These are phyloP conservation scores for Colostygia pectinataria DNA, from an alignment of 2,888 invertebrate species.

Conservation along the genomic window DNA sequence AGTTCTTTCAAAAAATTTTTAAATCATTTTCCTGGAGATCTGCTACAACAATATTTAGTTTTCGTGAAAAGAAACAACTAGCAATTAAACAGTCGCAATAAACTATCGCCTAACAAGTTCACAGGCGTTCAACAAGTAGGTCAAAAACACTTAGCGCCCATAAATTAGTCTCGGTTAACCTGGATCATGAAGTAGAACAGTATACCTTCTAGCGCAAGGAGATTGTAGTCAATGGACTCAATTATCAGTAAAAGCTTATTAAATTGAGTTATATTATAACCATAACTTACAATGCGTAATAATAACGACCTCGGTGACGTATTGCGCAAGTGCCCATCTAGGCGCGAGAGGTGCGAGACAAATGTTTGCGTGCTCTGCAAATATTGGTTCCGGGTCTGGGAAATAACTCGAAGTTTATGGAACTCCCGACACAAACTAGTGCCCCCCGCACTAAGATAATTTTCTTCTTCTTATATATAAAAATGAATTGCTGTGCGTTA, in stretches of 20 bases:
- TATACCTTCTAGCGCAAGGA: slow-evolving; percentile 22
- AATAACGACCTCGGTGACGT: too few relatives aligned
- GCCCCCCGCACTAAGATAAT: too few relatives aligned
- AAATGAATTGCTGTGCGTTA: too few relatives aligned
- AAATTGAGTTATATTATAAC: too few relatives aligned
- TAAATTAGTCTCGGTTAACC: slow-evolving; percentile 25
- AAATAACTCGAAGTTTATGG: too few relatives aligned
- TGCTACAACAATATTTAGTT: slow-evolving; percentile 12
- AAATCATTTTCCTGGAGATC: slow-evolving; percentile 17
- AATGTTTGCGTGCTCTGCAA: neutral
- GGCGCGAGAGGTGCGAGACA: too few relatives aligned
- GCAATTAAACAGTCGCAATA: slow-evolving; percentile 25
- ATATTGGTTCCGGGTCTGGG: too few relatives aligned
- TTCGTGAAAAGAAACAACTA: slow-evolving; percentile 9
- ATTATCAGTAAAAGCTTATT: too few relatives aligned
- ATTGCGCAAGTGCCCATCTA: too few relatives aligned
- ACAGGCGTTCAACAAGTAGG: slow-evolving; percentile 17
- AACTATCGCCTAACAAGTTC: slow-evolving; percentile 23
- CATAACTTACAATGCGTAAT: too few relatives aligned
- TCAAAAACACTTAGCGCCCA: slow-evolving; percentile 21
- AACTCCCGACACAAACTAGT: too few relatives aligned
- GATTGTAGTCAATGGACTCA: slow-evolving; percentile 2
- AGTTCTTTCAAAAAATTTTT: slow-evolving; percentile 9
- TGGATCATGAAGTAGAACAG: slow-evolving; percentile 26
- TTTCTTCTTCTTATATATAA: too few relatives aligned